These are phyloP conservation scores for Drosophila quinaria DNA, from an alignment of 2,888 invertebrate genomes.

Conservation along the genomic window DNA sequence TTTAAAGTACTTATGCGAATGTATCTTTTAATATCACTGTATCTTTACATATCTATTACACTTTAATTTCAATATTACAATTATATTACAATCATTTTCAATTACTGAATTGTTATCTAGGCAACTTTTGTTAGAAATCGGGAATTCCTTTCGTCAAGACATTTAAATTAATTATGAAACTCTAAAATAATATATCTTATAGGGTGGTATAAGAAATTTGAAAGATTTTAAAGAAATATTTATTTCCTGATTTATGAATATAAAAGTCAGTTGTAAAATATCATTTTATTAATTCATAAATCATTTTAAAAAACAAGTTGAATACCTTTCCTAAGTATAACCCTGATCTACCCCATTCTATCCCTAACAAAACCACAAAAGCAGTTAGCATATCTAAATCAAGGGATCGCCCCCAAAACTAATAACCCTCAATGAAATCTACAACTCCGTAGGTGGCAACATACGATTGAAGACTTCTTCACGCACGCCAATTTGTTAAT, in stretches of 20 bases:
- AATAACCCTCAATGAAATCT: conserved; percentile 50
- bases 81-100: too few relatives aligned
- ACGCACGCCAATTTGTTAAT: conserved; percentile 58
- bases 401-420: conserved; percentile 4
- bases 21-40: too few relatives aligned
- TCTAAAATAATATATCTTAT: neutral
- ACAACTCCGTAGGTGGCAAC: conserved; percentile 49
- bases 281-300: neutral
- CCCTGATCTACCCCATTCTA: neutral
- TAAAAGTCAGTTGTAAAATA: neutral
- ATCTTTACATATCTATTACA: too few relatives aligned
- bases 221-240: too few relatives aligned
- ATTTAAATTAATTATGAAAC: neutral
- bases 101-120: too few relatives aligned
- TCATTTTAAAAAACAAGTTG: neutral
- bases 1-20: too few relatives aligned
- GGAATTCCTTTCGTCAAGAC: neutral
- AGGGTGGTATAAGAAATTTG: too few relatives aligned
- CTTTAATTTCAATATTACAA: too few relatives aligned
- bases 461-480: conserved; percentile 38
- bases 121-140: neutral
- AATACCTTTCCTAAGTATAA: neutral
- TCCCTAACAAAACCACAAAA: neutral
- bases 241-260: neutral
- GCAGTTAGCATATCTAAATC: conserved; percentile 16